A percentile compares a stretch with the other conserved stretches of the same genome.
Evolutionary conservation across 2,888 invertebrate species (phyloP).

Genomic region (Amiota minor): DNA sequence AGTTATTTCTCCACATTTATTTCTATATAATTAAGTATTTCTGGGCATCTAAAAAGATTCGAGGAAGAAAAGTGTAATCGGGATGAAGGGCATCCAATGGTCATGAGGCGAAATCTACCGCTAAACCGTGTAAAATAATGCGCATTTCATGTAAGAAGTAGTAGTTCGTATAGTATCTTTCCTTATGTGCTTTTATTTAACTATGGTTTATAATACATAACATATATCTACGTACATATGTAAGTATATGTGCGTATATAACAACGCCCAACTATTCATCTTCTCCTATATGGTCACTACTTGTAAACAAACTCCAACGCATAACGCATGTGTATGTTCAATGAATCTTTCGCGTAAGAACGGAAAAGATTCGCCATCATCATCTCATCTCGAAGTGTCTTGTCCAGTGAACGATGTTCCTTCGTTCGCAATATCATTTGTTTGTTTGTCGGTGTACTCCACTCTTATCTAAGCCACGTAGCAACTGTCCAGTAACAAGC

Average conservation of each 20-base stretch:
- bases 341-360: conserved; percentile 5
- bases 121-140: conserved; percentile 6
- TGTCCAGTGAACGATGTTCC: neutral
- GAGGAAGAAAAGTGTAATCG: too few species aligned
- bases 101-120: conserved; percentile 15
- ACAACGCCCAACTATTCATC: conserved; percentile 17
- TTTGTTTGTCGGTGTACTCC: neutral
- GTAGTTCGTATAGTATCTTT: too few species aligned
- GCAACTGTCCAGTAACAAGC: too few species aligned
- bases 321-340: neutral
- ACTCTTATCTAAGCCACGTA: too few species aligned
- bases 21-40: too few species aligned
- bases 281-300: neutral
- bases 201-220: too few species aligned
- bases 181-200: too few species aligned
- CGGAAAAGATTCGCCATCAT: conserved; percentile 3
- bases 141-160: neutral
- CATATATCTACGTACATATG: too few species aligned
- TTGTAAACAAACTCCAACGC: conserved; percentile 7
- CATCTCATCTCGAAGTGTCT: neutral
- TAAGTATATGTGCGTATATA: neutral
- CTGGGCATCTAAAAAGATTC: too few species aligned
- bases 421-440: conserved; percentile 2
- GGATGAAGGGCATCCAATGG: neutral
- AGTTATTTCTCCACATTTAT: too few species aligned